phyloP scores from a whole-genome alignment of 2,888 invertebrate genomes.

The Ptycholaimellus sp. region DNA sequence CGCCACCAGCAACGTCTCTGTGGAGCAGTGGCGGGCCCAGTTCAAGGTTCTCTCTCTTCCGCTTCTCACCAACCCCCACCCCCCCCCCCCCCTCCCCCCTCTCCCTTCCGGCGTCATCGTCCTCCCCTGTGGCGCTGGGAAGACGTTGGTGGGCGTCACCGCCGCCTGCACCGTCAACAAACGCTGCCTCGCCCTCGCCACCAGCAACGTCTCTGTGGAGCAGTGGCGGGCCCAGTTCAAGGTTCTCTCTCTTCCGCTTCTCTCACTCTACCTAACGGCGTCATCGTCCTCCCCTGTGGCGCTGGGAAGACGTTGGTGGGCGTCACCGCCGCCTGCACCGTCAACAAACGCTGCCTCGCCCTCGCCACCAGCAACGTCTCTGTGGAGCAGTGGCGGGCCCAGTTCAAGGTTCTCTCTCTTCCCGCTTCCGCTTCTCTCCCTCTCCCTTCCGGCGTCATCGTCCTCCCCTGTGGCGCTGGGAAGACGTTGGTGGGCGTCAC shows the following conservation, averaged over 20 bases:
- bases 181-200: conserved; percentile 73
- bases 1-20: conserved; percentile 89
- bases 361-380: conserved; percentile 91
- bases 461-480: conserved; percentile 73
- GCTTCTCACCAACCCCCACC: too few relatives aligned
- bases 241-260: too few relatives aligned
- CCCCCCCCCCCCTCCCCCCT: too few relatives aligned
- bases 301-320: conserved; percentile 66
- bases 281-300: conserved; percentile 93
- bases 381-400: conserved; percentile 98
- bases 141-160: conserved; percentile 84
- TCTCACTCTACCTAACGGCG: too few relatives aligned
- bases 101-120: conserved; percentile 87
- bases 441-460: conserved; percentile 82
- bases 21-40: conserved; percentile 98
- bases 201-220: conserved; percentile 91
- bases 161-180: conserved; percentile 98
- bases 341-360: conserved; percentile 74
- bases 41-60: too few relatives aligned
- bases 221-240: conserved; percentile 82
- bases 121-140: conserved; percentile 68
- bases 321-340: conserved; percentile 97
- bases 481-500: conserved; percentile 87
- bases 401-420: conserved; percentile 36
- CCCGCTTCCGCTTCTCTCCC: too few relatives aligned